Conservation (phyloP, 2,113 vertebrate genomes). For the Aepyceros melampus region DNA sequence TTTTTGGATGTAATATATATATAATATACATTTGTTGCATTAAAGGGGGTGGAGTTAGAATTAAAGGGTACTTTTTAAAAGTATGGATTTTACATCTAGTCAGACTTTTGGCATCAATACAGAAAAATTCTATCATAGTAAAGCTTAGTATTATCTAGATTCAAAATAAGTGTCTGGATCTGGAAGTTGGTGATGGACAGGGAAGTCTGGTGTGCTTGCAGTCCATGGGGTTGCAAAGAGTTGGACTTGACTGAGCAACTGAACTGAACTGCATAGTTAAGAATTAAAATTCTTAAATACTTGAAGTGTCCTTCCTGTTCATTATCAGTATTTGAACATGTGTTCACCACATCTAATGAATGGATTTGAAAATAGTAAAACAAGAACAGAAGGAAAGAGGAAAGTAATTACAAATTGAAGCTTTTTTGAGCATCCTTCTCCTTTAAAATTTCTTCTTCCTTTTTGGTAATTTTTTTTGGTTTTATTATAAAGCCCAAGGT, state of each 20-base stretch:
- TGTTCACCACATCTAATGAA: background rate
- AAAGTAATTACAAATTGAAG: background rate
- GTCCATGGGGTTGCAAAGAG: background rate
- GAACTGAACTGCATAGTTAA: background rate
- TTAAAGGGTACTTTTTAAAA: conserved; percentile 16
- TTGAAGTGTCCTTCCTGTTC: background rate
- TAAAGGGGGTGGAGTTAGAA: background rate
- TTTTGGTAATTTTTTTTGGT: background rate
- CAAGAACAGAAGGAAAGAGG: background rate
- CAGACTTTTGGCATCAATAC: background rate
- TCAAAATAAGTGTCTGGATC: background rate
- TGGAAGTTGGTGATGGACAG: background rate
- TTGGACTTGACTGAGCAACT: background rate
- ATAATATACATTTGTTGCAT: background rate
- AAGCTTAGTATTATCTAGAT: background rate
- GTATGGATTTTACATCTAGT: background rate
- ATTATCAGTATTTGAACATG: background rate
- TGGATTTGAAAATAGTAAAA: background rate
- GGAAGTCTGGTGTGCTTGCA: background rate
- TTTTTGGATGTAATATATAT: background rate
- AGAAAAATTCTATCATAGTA: background rate
- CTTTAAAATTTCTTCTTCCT: background rate
- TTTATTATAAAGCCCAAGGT: background rate
- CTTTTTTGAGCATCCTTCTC: background rate
- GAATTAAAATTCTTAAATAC: background rate